Conservation (phyloP, 2,888 invertebrate genomes). For the Pomacea canaliculata region DNA sequence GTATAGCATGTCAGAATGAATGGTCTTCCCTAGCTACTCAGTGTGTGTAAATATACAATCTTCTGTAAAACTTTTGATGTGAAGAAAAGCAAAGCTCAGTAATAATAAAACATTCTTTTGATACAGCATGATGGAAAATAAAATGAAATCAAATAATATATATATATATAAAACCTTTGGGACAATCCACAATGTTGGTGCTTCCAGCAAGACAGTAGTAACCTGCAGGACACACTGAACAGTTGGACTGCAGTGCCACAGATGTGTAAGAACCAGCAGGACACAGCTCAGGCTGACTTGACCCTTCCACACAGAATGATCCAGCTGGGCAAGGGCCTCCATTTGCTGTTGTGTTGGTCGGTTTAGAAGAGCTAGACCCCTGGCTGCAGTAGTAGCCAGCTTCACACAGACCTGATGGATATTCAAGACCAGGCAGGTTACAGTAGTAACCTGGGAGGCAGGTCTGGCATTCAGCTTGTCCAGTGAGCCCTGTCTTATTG, state of each 20-base stretch:
- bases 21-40: too few relatives aligned
- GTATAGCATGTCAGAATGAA: background rate
- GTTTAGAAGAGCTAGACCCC: constrained; percentile 57
- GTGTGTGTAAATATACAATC: too few relatives aligned
- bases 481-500: constrained; percentile 52
- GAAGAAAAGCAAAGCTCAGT: too few relatives aligned
- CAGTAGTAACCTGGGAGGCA: constrained; percentile 64
- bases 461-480: constrained; percentile 48
- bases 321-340: constrained; percentile 66
- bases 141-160: background rate
- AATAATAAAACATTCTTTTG: too few relatives aligned
- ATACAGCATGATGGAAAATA: too few relatives aligned
- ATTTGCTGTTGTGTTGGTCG: constrained; percentile 43
- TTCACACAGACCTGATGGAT: constrained; percentile 57
- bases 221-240: constrained; percentile 61
- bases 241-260: constrained; percentile 49
- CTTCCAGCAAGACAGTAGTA: constrained; percentile 62
- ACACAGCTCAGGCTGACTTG: constrained; percentile 53
- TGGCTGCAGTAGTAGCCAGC: constrained; percentile 59
- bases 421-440: constrained; percentile 54
- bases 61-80: too few relatives aligned
- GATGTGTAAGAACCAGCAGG: constrained; percentile 59
- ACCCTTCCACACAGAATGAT: constrained; percentile 58
- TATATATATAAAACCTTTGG: constrained; percentile 48
- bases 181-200: constrained; percentile 50